Conservation (phyloP, 2,113 vertebrate genomes). For the Saguinus imperator region DNA sequence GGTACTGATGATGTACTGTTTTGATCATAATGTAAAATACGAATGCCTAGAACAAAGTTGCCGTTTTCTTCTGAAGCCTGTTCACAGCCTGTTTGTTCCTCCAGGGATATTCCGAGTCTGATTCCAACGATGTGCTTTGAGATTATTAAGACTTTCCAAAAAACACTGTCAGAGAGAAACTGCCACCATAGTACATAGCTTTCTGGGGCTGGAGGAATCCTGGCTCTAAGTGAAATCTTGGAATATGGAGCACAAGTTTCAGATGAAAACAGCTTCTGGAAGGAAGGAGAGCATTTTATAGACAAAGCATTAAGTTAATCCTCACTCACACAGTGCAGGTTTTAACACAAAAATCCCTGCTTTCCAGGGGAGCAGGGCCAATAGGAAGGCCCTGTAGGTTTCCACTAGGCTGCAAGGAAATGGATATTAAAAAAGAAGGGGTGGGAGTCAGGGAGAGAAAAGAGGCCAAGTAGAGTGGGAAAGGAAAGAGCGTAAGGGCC, state of each 20-base stretch:
- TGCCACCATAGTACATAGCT: slow-evolving; percentile 64
- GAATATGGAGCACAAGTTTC: slow-evolving; percentile 64
- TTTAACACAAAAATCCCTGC: slow-evolving; percentile 43
- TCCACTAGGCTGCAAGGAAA: neutral
- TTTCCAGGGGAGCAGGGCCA: slow-evolving; percentile 41
- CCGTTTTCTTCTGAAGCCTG: slow-evolving; percentile 60
- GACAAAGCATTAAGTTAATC: slow-evolving; percentile 58
- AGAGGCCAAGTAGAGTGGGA: neutral
- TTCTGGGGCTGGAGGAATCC: slow-evolving; percentile 74
- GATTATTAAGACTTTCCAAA: slow-evolving; percentile 80
- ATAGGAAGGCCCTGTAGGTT: neutral
- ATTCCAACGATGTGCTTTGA: slow-evolving; percentile 75
- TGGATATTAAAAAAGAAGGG: neutral
- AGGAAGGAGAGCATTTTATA: slow-evolving; percentile 49
- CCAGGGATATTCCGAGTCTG: slow-evolving; percentile 78
- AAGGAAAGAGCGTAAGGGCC: neutral
- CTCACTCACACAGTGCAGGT: slow-evolving; percentile 55
- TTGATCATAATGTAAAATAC: slow-evolving; percentile 65
- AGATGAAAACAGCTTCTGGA: slow-evolving; percentile 65
- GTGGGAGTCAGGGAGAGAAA: neutral
- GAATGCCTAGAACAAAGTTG: slow-evolving; percentile 61
- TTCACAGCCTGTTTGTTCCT: slow-evolving; percentile 73
- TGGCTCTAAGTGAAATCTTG: slow-evolving; percentile 74
- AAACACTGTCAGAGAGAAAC: slow-evolving; percentile 70
- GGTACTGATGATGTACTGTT: slow-evolving; percentile 44